Evolutionary conservation across 2,113 vertebrate genomes (phyloP).

Genomic region (Macaca mulatta): DNA sequence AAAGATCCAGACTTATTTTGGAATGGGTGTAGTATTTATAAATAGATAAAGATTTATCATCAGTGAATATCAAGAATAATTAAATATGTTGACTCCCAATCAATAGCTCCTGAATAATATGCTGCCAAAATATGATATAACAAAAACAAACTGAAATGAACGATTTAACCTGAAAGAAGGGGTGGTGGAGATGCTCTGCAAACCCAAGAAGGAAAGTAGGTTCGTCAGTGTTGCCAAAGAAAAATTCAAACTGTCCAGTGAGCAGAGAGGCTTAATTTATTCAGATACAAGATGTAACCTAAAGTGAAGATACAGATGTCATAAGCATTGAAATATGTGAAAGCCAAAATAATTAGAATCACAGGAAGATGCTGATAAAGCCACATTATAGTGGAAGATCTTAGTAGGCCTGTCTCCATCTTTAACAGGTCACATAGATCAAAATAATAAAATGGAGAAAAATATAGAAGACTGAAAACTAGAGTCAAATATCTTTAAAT

Average conservation of each 20-base stretch:
- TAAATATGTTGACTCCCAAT: background rate
- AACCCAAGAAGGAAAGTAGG: background rate
- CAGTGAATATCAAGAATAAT: background rate
- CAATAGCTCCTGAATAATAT: rapidly evolving
- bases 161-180: rapidly evolving
- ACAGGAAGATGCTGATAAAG: background rate
- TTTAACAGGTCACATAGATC: background rate
- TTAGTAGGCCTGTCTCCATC: background rate
- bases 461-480: background rate
- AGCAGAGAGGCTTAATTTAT: background rate
- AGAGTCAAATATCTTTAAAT: background rate
- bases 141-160: too few relatives aligned
- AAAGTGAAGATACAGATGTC: background rate
- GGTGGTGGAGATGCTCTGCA: background rate
- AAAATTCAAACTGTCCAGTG: background rate
- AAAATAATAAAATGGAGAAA: background rate
- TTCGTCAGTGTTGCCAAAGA: background rate
- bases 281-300: background rate
- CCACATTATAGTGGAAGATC: too few relatives aligned
- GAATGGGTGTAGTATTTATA: background rate
- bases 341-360: background rate
- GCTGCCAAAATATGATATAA: rapidly evolving
- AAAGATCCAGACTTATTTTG: background rate
- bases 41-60: background rate
- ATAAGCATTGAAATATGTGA: background rate